Evolutionary conservation across 2,888 invertebrate species (phyloP).

Genomic region (Ectemnius cavifrons): DNA sequence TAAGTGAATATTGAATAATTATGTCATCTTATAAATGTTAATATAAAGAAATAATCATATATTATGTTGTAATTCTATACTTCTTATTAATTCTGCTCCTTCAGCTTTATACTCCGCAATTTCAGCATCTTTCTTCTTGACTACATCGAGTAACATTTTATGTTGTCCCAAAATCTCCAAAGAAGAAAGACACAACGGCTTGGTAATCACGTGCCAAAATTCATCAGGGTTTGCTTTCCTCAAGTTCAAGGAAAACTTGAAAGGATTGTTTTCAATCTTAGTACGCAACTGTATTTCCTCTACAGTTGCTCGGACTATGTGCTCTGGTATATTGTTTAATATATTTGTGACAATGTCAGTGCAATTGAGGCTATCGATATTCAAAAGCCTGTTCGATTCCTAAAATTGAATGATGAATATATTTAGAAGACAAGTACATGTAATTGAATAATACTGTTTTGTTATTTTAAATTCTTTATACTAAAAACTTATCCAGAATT

Average conservation of each 20-base stretch:
- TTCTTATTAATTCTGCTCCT: conserved; percentile 69
- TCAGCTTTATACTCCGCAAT: conserved; percentile 71
- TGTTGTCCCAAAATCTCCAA: conserved; percentile 62
- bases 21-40: neutral
- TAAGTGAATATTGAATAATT: conserved; percentile 25
- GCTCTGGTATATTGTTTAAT: conserved; percentile 62
- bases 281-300: conserved; percentile 61
- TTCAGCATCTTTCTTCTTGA: conserved; percentile 72
- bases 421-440: neutral
- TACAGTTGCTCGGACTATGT: conserved; percentile 46
- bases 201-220: conserved; percentile 66
- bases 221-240: conserved; percentile 55
- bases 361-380: conserved; percentile 57
- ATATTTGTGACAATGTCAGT: conserved; percentile 58
- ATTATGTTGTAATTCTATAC: conserved; percentile 50
- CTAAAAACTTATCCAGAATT: too few species aligned
- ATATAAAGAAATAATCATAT: neutral
- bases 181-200: conserved; percentile 62
- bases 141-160: conserved; percentile 60
- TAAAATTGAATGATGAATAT: conserved; percentile 41
- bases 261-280: conserved; percentile 60
- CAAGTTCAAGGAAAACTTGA: conserved; percentile 67
- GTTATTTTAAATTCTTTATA: too few species aligned
- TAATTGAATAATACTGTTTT: neutral
- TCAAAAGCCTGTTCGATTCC: conserved; percentile 68